Percentiles rank a stretch among this genome's conserved stretches.
Conservation (phyloP, 2,888 invertebrate genomes). For the Caenorhabditis parvicauda region DNA sequence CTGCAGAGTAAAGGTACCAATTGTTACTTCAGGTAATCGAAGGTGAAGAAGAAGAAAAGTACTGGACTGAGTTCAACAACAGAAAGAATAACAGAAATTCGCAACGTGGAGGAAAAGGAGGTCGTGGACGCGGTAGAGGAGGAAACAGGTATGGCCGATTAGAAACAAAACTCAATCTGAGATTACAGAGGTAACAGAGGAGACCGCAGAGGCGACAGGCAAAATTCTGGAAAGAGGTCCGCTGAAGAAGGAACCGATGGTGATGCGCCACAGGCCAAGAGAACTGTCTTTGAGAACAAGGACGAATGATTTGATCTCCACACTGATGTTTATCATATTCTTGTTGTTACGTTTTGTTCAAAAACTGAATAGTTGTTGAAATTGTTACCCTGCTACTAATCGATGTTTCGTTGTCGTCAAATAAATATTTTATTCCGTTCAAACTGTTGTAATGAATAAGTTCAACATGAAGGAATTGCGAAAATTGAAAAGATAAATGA, state of each 20-base stretch:
- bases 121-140: constrained; percentile 21
- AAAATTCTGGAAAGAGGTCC: constrained; percentile 4
- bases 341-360: too few relatives aligned
- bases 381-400: too few relatives aligned
- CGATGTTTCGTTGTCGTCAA: too few relatives aligned
- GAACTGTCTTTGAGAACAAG: constrained; percentile 35
- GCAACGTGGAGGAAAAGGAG: constrained; percentile 29
- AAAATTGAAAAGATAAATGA: too few relatives aligned
- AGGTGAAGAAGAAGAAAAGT: constrained; percentile 58
- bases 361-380: too few relatives aligned
- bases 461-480: too few relatives aligned
- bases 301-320: too few relatives aligned
- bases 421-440: too few relatives aligned
- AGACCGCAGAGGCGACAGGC: constrained; percentile 8
- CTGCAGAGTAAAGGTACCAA: not conserved
- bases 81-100: constrained; percentile 31
- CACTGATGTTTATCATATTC: too few relatives aligned
- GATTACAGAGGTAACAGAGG: constrained; percentile 13
- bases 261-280: constrained; percentile 26
- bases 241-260: constrained; percentile 4
- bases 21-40: constrained; percentile 32
- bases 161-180: not conserved
- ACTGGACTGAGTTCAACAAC: constrained; percentile 57
- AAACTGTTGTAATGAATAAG: too few relatives aligned
- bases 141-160: constrained; percentile 11